These are phyloP conservation scores for Eremobia ochroleuca DNA, from an alignment of 2,888 invertebrate genomes.

Conservation along the genomic window DNA sequence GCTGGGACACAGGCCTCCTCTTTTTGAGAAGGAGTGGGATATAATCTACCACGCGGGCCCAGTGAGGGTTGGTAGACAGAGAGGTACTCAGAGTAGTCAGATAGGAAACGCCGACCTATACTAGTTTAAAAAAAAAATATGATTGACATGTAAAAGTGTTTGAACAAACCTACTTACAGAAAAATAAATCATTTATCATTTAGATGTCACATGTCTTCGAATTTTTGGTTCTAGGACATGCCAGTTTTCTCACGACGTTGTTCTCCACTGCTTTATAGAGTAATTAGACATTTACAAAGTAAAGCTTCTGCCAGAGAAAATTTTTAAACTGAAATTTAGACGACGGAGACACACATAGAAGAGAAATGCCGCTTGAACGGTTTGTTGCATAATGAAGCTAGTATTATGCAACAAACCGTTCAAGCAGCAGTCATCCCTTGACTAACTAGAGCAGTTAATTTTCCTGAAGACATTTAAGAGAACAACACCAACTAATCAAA, in stretches of 20 bases:
- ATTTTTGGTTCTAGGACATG: neutral
- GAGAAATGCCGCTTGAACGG: too few species aligned
- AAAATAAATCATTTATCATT: too few species aligned
- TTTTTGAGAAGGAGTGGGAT: neutral
- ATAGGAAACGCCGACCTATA: too few species aligned
- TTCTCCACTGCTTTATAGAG: neutral
- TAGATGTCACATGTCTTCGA: too few species aligned
- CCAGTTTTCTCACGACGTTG: neutral
- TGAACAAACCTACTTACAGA: too few species aligned
- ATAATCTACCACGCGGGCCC: neutral
- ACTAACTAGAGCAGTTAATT: neutral
- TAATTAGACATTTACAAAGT: neutral
- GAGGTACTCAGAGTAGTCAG: too few species aligned
- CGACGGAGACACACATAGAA: neutral
- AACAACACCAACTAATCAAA: constrained; percentile 25
- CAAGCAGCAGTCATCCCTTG: neutral
- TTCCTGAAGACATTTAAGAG: constrained; percentile 7
- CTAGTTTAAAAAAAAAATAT: too few species aligned
- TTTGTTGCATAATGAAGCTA: too few species aligned
- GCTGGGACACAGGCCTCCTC: neutral
- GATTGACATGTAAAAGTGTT: too few species aligned
- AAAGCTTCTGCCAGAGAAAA: too few species aligned
- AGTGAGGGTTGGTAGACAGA: too few species aligned
- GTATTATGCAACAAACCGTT: neutral
- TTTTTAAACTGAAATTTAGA: too few species aligned